phyloP scores from a whole-genome alignment of 1,140 invertebrate species.

The Trissolcus basalis region DNA sequence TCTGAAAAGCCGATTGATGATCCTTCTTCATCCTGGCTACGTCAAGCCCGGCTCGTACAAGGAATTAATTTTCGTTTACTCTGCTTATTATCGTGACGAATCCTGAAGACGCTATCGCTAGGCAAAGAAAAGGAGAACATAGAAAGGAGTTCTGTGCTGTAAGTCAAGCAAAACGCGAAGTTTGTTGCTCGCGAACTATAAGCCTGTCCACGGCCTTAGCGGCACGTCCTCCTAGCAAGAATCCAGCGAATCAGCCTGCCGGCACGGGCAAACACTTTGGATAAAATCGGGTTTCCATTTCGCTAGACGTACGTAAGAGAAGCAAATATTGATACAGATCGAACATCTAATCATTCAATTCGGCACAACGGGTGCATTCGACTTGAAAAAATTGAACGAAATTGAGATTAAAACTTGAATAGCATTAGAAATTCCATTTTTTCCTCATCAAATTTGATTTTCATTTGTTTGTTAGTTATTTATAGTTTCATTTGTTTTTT shows the following conservation, averaged over 20 bases:
- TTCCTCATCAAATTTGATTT: no score
- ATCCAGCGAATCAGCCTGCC: constrained; percentile 71
- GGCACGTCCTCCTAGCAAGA: constrained; percentile 71
- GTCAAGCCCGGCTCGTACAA: constrained; percentile 32
- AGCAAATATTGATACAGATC: constrained; percentile 57
- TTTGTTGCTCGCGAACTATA: constrained; percentile 65
- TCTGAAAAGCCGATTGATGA: constrained; percentile 21
- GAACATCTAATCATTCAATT: constrained; percentile 50
- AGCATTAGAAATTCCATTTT: no score
- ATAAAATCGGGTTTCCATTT: constrained; percentile 53
- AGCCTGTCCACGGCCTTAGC: constrained; percentile 68
- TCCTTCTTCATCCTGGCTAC: constrained; percentile 39
- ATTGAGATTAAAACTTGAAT: no score
- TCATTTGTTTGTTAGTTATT: no score
- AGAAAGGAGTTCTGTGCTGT: constrained; percentile 9
- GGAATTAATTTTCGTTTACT: constrained; percentile 65
- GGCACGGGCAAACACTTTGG: constrained; percentile 71
- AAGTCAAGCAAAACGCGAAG: constrained; percentile 51
- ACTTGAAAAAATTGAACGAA: no score
- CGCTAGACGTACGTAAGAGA: constrained; percentile 34
- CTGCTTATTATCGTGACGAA: constrained; percentile 66
- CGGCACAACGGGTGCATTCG: no score
- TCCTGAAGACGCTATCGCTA: constrained; percentile 41
- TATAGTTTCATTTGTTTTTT: no score
- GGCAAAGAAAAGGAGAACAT: constrained; percentile 39